These are phyloP conservation scores for Clistopyga incitator DNA, from an alignment of 2,888 invertebrate genomes.

Conservation along the genomic window DNA sequence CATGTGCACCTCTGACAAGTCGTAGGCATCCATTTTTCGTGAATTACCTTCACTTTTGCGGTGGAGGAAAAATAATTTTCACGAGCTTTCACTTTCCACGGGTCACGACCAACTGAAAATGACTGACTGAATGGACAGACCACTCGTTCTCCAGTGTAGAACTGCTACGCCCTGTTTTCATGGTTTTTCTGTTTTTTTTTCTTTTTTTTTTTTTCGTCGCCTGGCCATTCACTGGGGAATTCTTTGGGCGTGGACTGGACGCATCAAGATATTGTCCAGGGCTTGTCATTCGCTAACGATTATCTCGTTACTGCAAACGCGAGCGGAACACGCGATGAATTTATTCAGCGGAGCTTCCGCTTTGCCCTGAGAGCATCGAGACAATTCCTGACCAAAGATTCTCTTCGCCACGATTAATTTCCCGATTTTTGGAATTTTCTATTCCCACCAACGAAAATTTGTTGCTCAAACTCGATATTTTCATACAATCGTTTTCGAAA, in stretches of 20 bases:
- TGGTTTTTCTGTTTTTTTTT: constrained; percentile 13
- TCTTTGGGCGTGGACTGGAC: neutral
- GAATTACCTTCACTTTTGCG: too few relatives aligned
- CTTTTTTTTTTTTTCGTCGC: neutral
- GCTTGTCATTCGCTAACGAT: constrained; percentile 30
- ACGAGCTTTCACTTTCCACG: constrained; percentile 36
- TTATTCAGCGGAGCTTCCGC: neutral
- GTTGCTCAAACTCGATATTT: neutral
- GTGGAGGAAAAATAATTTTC: neutral
- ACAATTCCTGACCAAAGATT: neutral
- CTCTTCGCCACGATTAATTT: neutral
- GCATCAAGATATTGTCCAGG: constrained; percentile 18
- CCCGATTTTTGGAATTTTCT: too few relatives aligned
- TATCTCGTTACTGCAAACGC: constrained; percentile 53
- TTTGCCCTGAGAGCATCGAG: neutral
- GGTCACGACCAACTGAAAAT: constrained; percentile 44
- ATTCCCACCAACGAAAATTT: too few relatives aligned
- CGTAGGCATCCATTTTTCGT: constrained; percentile 28
- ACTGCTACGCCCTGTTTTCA: constrained; percentile 25
- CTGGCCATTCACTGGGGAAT: constrained; percentile 37
- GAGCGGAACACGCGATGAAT: constrained; percentile 35
- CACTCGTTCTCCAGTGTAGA: neutral
- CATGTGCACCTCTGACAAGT: constrained; percentile 34
- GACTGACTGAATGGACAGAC: too few relatives aligned
- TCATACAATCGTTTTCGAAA: neutral